Evolutionary conservation across 2,888 invertebrate species (phyloP), one percentile per base, ranked within the genome.

Genomic region (Apamea anceps): DNA sequence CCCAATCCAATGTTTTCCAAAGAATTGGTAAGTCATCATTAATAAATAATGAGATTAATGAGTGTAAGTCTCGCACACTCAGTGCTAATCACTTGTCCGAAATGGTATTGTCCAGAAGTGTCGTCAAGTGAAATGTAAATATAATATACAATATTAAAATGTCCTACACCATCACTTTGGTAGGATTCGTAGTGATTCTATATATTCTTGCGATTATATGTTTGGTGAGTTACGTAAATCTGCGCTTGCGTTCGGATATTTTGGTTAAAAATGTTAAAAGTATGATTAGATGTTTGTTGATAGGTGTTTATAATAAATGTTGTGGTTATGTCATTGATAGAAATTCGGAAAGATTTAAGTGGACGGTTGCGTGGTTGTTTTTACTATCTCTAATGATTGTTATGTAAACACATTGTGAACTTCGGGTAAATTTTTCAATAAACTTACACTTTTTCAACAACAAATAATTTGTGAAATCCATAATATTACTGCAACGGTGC

Each of bases 21-120:
- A 94, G 93, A 94, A 96, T 96, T 95, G 96, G 96, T 96, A 91
- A 95, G 96, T 93, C 88, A 82, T 81, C 65, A 92, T 93, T 90
- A 91, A 91, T 88, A 87, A 87, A 91, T 92, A 91, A 93, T 93
- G 91, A 92, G 89, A 89, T 90, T 89, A 89, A 89, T 86, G 60
- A 85, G 78, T 60, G 32, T 75, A 57, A 62, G 48, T 21, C 42
- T 42, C 71, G 1, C 51, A 78, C 75, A 87, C 63, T 85, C 71
- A 73, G 73, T 77, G 78, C 37, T 89, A 87, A 89, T 88, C 84
- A 60, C 45, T 76, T 66, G 77, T 45, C 60, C 21, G 87, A 80
- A 82, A 89, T 88, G 89, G 68, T 72, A 37, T 75, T 62, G 77
- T 81, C 12, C 42, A 25, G 42, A 60, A 21, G 76, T 77, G 77